Base-by-base conservation (phyloP, 2,797 vertebrate genomes). In the Rhadinocentrus ornatus region DNA sequence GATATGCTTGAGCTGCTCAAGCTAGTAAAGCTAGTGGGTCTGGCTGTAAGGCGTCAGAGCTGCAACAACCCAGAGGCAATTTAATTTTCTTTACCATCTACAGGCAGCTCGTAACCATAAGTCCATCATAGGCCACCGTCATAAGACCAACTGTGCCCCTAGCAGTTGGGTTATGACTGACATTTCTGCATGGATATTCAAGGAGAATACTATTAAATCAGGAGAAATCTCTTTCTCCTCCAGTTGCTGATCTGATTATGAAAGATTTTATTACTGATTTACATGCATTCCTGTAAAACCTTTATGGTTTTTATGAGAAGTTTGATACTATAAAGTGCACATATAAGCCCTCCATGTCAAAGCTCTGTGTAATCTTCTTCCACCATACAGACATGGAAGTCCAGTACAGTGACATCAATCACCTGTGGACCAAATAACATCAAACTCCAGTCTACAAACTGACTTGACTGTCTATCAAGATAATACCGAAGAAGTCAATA, bases 1-100 rank as follows among this genome's bases (percentile, higher is more conserved):
- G 89, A 91, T 85, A 86, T 64, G 84, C 70, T 60, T 20, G 35
- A 60, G 71, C 73, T 83, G 67, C 60, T 55, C 50, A 57, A 52
- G 4, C 66, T 26, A 31, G 70, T 50, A 64, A 71, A 76, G 75
- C 67, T 75, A 24, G 39, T 29, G 46, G 66, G 69, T 41, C 68
- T 73, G 57, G 59, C 67, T 24, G 18, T 57, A 54, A 67, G 83
- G 82, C 54, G 70, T 75, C 64, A 72, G 66, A 64, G 76, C 62
- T 71, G 32, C 63, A 63, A 75, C 48, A 64, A 75, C 70, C 79
- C 52, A 68, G 75, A 77, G 81, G 69, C 73, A 64, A 62, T 50
- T 73, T 66, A 1, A 2, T 67, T 83, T 82, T 41, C 8, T 62
- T 56, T 55, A 80, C 76, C 73, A 63, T 69, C 67, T 63, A 18